Percentiles rank a stretch among this genome's conserved stretches.
Conservation (phyloP, 2,797 vertebrate genomes). For the Mus caroli region DNA sequence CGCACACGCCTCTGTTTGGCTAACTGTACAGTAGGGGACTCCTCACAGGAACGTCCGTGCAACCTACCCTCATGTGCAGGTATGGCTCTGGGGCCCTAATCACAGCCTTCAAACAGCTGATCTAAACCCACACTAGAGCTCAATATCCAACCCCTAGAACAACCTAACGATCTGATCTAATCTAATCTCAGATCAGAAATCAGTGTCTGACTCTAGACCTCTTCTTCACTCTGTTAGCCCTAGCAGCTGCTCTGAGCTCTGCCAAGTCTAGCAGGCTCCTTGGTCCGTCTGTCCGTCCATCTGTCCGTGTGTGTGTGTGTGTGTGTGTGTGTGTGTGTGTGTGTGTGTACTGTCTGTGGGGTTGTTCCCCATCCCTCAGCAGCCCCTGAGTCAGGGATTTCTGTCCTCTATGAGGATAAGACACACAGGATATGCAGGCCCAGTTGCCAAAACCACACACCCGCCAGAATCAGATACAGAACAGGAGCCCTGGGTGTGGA, state of each 20-base stretch:
- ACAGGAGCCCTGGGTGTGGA: neutral
- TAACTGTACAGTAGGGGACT: conserved; percentile 88
- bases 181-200: neutral
- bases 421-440: neutral
- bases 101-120: neutral
- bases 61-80: conserved; percentile 94
- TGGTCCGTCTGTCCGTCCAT: too few relatives aligned
- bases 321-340: neutral
- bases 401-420: neutral
- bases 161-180: too few relatives aligned
- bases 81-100: conserved; percentile 59
- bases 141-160: too few relatives aligned
- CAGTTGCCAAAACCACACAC: neutral
- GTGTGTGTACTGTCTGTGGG: neutral
- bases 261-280: neutral
- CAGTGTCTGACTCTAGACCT: neutral
- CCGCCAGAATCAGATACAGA: neutral
- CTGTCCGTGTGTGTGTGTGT: rapidly evolving
- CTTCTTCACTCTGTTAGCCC: neutral
- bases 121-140: neutral
- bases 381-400: neutral
- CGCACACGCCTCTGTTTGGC: conserved; percentile 90
- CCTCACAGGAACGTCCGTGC: conserved; percentile 91
- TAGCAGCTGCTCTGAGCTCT: neutral
- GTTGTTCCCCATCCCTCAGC: neutral